phyloP scores from a whole-genome alignment of 2,797 vertebrate species.

The Morus bassanus region DNA sequence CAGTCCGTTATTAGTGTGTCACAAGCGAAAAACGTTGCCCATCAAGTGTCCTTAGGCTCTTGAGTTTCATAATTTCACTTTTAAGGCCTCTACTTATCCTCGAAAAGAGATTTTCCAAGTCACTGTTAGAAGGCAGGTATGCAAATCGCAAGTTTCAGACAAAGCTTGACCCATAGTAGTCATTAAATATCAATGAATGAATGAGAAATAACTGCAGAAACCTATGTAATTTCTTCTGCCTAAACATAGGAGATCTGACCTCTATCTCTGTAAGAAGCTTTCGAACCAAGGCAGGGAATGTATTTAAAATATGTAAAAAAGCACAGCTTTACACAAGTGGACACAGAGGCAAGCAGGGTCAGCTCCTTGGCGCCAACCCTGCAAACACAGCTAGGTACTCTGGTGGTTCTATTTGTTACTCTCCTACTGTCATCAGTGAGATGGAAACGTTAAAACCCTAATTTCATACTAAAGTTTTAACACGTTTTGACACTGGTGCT shows the following conservation, averaged over 20 bases:
- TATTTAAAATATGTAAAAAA: background rate
- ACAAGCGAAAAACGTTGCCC: background rate
- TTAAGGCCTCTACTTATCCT: background rate
- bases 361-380: rapidly evolving
- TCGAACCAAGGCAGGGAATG: background rate
- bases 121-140: background rate
- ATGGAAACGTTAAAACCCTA: background rate
- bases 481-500: background rate
- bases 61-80: background rate
- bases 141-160: background rate
- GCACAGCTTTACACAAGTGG: rapidly evolving
- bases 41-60: background rate
- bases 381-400: rapidly evolving
- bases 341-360: background rate
- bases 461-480: background rate
- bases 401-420: background rate
- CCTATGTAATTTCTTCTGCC: background rate
- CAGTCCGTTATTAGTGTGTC: background rate
- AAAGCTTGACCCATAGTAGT: background rate
- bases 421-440: background rate
- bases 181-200: background rate
- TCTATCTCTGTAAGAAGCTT: background rate
- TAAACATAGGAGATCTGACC: background rate
- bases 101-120: background rate
- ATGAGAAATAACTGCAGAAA: background rate